Percentiles rank a stretch among this genome's conserved stretches.
Conservation (phyloP, 2,113 vertebrate species). For the Gasterosteus nipponicus region DNA sequence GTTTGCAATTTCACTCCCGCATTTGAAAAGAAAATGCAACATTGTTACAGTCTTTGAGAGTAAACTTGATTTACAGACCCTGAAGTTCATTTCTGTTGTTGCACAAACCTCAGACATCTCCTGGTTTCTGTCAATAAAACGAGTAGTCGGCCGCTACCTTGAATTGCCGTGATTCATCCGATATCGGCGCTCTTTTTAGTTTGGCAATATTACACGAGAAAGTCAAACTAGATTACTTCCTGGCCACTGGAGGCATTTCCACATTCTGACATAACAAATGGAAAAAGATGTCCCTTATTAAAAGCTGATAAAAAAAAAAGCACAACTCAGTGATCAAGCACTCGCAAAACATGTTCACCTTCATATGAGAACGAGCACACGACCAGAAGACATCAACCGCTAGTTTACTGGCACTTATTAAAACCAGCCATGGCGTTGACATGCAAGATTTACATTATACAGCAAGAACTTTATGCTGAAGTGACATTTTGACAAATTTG, state of each 20-base stretch:
- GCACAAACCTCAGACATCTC: conserved; percentile 4
- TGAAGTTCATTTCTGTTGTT: conserved; percentile 5
- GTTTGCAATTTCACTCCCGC: background rate
- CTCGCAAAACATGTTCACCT: conserved; percentile 9
- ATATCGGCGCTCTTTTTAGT: conserved; percentile 18
- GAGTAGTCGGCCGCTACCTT: background rate
- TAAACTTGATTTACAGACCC: background rate
- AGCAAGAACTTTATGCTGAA: conserved; percentile 3
- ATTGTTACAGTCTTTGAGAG: background rate
- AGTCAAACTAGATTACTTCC: background rate
- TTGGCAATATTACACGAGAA: background rate
- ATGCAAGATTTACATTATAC: conserved; percentile 9
- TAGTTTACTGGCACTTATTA: conserved; percentile 18
- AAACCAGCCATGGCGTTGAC: conserved; percentile 32
- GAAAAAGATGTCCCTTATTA: conserved; percentile 19
- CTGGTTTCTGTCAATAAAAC: background rate
- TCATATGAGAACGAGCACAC: conserved; percentile 25
- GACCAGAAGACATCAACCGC: conserved; percentile 17
- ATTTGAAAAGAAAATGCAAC: background rate
- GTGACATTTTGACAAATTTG: conserved; percentile 12
- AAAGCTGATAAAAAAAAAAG: conserved; percentile 16
- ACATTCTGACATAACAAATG: conserved; percentile 8
- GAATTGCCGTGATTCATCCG: conserved; percentile 4
- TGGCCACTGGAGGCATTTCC: background rate
- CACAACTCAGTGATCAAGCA: background rate